phyloP scores from a whole-genome alignment of 64 coral and sea anemone species.

The Porites australiensis region DNA sequence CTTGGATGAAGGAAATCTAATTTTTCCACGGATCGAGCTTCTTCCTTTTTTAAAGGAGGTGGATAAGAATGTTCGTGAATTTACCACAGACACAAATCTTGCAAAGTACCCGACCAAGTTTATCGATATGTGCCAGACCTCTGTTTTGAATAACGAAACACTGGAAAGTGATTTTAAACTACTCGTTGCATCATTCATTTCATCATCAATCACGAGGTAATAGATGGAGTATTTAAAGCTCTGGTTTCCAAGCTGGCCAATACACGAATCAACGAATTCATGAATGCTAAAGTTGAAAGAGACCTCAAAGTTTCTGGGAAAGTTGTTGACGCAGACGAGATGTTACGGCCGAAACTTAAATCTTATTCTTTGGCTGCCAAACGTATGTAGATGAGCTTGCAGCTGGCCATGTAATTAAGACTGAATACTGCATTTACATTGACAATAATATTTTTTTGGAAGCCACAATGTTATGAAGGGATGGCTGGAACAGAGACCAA shows the following conservation, averaged over 20 bases:
- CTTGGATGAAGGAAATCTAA: slow-evolving; percentile 47
- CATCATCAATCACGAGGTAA: not conserved
- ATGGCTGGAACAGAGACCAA: too few species aligned
- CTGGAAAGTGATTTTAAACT: slow-evolving; percentile 25
- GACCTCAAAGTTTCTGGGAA: slow-evolving; percentile 30
- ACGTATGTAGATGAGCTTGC: not conserved
- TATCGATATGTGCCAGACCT: slow-evolving; percentile 45
- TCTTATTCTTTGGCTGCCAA: not conserved
- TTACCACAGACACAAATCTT: slow-evolving; percentile 7
- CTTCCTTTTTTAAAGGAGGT: slow-evolving; percentile 4
- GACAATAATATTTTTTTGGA: too few species aligned
- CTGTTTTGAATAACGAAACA: slow-evolving; percentile 16
- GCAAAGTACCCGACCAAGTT: slow-evolving; percentile 32
- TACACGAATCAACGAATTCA: not conserved
- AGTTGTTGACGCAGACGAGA: slow-evolving; percentile 39
- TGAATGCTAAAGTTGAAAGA: slow-evolving; percentile 42
- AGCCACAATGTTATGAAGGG: too few species aligned
- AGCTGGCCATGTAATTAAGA: too few species aligned
- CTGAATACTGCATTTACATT: too few species aligned
- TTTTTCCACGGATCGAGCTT: slow-evolving; percentile 3
- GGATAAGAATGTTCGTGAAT: slow-evolving; percentile 25
- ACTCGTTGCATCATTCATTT: not conserved
- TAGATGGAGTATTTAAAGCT: slow-evolving; percentile 14
- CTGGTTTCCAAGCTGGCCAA: not conserved
- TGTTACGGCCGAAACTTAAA: slow-evolving; percentile 33